A percentile compares a stretch with the other conserved stretches of the same genome.
phyloP scores from a whole-genome alignment of 92 coral and sea anemone genomes.

The Anthopleura xanthogrammica region DNA sequence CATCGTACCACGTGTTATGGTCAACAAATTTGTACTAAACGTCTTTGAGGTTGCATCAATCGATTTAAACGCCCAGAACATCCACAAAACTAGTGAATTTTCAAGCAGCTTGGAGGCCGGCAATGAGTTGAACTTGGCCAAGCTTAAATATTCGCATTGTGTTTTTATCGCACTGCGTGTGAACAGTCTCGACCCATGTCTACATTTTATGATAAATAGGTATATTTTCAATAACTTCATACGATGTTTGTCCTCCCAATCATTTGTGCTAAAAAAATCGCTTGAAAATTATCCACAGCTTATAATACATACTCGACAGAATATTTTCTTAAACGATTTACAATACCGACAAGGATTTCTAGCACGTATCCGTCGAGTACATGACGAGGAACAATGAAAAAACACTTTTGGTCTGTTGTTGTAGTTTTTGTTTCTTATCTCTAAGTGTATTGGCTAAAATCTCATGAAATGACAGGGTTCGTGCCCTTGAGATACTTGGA shows the following conservation, averaged over 20 bases:
- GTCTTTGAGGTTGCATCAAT: background rate
- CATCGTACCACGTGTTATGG: conserved; percentile 49
- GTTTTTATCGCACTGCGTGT: conserved; percentile 77
- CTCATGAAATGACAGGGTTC: conserved; percentile 1
- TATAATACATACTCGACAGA: no score
- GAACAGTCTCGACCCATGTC: conserved; percentile 78
- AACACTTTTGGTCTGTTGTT: background rate
- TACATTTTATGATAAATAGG: conserved; percentile 92
- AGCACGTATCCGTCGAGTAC: no score
- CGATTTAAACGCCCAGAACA: conserved; percentile 7
- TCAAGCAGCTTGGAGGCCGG: background rate
- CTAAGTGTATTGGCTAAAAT: background rate
- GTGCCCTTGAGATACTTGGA: background rate
- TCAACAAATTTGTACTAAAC: background rate
- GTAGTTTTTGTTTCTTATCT: background rate
- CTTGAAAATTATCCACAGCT: background rate
- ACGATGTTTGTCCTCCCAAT: conserved; percentile 40
- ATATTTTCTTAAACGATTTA: no score
- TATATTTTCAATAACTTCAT: conserved; percentile 37
- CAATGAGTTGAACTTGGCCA: conserved; percentile 5
- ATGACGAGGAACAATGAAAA: no score
- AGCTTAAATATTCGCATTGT: conserved; percentile 46
- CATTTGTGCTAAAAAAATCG: conserved; percentile 32
- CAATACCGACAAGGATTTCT: no score
- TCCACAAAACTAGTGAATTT: background rate